Percentiles rank a stretch among this genome's conserved stretches.
phyloP scores from a whole-genome alignment of 2,888 invertebrate species.

The Stegophylla sp. region DNA sequence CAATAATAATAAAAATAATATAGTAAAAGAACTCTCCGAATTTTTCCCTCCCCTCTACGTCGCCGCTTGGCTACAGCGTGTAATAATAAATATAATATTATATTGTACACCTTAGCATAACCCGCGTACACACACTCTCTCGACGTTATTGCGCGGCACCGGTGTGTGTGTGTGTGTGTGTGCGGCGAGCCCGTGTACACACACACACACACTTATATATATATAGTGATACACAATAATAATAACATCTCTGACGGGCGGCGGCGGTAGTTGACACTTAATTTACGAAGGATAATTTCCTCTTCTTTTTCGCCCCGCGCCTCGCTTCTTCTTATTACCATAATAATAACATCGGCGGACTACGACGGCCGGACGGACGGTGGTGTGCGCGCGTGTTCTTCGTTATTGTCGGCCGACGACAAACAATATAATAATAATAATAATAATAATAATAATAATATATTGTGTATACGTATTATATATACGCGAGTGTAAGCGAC shows the following conservation, averaged over 20 bases:
- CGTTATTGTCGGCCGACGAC: slow-evolving; percentile 25
- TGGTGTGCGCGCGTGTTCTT: not conserved
- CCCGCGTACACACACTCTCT: no score
- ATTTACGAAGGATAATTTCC: slow-evolving; percentile 58
- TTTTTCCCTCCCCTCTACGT: not conserved
- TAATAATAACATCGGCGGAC: slow-evolving; percentile 46
- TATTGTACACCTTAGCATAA: no score
- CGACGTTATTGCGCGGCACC: no score
- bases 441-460: no score
- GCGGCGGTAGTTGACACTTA: slow-evolving; percentile 49
- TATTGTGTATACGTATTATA: no score
- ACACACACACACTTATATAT: no score
- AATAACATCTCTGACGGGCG: slow-evolving; percentile 23
- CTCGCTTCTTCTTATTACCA: slow-evolving; percentile 55
- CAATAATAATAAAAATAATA: not conserved
- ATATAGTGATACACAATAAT: not conserved
- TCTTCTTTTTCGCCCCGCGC: slow-evolving; percentile 30
- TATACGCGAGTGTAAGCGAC: not conserved
- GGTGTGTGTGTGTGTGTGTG: not conserved
- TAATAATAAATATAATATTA: no score
- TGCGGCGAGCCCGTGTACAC: no score
- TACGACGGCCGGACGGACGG: slow-evolving; percentile 31
- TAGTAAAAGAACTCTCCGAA: not conserved
- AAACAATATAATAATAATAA: not conserved
- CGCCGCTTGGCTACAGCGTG: no score